Conservation (phyloP, 2,888 invertebrate genomes). For the Rhyacophila evoluta region DNA sequence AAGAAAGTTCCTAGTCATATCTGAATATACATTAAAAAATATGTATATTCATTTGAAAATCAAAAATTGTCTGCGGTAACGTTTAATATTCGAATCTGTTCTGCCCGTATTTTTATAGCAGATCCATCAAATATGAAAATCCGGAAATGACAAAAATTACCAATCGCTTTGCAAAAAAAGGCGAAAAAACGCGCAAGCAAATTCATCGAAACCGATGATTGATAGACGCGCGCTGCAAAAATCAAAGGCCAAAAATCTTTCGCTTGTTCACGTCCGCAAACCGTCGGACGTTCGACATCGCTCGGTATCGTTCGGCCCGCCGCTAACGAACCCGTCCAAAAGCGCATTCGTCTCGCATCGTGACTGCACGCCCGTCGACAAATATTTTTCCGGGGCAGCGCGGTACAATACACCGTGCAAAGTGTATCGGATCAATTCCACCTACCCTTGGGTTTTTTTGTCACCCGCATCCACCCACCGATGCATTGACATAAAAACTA, state of each 20-base stretch:
- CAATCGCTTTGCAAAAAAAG: background rate
- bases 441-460: constrained; percentile 52
- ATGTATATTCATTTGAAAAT: too few relatives aligned
- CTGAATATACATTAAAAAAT: too few relatives aligned
- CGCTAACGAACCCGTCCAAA: constrained; percentile 45
- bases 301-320: background rate
- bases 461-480: constrained; percentile 51
- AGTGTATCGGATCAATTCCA: constrained; percentile 56
- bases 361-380: constrained; percentile 30
- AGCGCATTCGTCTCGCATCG: constrained; percentile 37
- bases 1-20: too few relatives aligned
- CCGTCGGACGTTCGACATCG: background rate
- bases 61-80: background rate
- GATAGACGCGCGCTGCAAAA: background rate
- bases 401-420: constrained; percentile 38
- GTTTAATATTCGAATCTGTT: background rate
- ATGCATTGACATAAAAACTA: constrained; percentile 42
- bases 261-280: background rate
- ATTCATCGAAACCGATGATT: constrained; percentile 24
- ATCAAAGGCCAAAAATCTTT: constrained; percentile 22
- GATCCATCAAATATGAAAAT: constrained; percentile 3
- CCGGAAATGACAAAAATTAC: constrained; percentile 3
- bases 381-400: constrained; percentile 45
- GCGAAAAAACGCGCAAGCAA: background rate
- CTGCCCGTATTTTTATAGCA: background rate